phyloP scores from a whole-genome alignment of 1,140 invertebrate species.

The Drosophila orosa region DNA sequence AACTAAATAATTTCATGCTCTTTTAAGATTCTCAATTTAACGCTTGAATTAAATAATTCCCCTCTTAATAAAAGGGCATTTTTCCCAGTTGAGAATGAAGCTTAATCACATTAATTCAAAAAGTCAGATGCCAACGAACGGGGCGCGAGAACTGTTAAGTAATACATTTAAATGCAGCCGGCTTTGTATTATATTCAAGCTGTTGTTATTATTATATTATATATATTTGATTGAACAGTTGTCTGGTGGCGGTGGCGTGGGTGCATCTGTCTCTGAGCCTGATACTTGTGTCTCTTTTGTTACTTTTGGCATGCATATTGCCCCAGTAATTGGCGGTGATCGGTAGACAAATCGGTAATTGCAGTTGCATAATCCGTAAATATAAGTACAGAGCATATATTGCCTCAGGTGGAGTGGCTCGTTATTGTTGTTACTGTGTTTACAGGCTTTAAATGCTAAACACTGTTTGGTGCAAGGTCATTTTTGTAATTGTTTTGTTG shows the following conservation, averaged over 20 bases:
- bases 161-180: constrained; percentile 24
- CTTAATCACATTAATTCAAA: neutral
- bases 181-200: constrained; percentile 15
- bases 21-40: too few species aligned
- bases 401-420: constrained; percentile 40
- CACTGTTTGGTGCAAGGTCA: constrained; percentile 43
- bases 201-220: constrained; percentile 16
- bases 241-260: constrained; percentile 4
- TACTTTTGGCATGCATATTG: constrained; percentile 44
- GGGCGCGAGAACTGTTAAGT: constrained; percentile 28
- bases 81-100: neutral
- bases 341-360: constrained; percentile 49
- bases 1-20: neutral
- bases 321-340: constrained; percentile 36
- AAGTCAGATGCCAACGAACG: constrained; percentile 41
- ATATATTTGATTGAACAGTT: constrained; percentile 46
- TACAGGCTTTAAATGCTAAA: constrained; percentile 24
- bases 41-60: neutral
- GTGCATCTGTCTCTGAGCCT: constrained; percentile 7
- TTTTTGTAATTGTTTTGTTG: constrained; percentile 48
- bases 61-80: constrained; percentile 5
- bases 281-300: constrained; percentile 10
- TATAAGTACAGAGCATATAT: constrained; percentile 26
- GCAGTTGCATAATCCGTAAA: constrained; percentile 37
- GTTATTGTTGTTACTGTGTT: constrained; percentile 4